These are phyloP conservation scores for Coccyzus lansbergi DNA, from an alignment of 2,797 vertebrate species.

Conservation along the genomic window DNA sequence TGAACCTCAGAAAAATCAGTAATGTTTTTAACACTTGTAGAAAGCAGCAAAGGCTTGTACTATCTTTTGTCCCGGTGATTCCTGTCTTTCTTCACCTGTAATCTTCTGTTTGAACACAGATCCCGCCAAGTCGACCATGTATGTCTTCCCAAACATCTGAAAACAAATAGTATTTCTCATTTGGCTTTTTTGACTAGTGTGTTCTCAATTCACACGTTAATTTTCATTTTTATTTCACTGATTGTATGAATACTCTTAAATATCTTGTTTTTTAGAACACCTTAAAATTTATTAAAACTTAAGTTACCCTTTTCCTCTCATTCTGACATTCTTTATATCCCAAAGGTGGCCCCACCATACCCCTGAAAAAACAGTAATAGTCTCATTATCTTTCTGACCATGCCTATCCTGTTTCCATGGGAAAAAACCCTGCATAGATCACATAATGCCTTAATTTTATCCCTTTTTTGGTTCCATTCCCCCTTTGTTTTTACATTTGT, in stretches of 20 bases:
- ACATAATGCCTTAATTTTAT: neutral
- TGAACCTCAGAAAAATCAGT: neutral
- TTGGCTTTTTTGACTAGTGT: neutral
- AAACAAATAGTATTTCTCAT: neutral
- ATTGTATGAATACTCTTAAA: neutral
- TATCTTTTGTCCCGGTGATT: neutral
- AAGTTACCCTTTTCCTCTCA: neutral
- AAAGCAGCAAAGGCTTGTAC: neutral
- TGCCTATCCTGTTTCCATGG: neutral
- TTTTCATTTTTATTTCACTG: neutral
- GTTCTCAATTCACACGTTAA: neutral
- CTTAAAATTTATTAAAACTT: neutral
- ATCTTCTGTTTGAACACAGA: neutral
- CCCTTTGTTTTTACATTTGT: neutral
- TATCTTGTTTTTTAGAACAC: neutral
- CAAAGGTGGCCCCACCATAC: accelerated
- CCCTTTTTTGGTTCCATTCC: neutral
- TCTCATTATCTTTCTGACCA: neutral
- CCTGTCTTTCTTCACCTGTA: neutral
- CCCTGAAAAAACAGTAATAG: neutral
- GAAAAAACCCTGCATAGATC: neutral
- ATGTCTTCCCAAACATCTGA: neutral
- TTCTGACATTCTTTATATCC: neutral
- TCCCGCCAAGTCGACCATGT: accelerated
- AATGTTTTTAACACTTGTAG: neutral